A percentile compares a stretch with the other conserved stretches of the same genome.
Evolutionary conservation across 2,113 vertebrate species (phyloP).

Genomic region (Psittacara wagleri): DNA sequence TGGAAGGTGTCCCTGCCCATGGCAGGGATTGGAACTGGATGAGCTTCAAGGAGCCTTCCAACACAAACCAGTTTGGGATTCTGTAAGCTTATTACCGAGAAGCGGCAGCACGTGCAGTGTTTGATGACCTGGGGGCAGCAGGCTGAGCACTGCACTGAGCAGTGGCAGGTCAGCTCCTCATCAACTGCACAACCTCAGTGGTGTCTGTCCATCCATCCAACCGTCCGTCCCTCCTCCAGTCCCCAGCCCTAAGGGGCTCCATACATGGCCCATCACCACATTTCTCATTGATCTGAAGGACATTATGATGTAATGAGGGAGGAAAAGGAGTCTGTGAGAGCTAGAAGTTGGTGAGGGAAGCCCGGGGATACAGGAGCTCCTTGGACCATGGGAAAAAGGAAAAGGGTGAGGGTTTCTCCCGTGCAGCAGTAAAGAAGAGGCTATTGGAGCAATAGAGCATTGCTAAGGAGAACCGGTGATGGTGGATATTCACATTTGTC

Average conservation of each 20-base stretch:
- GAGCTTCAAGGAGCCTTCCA: not conserved
- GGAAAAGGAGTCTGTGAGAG: not conserved
- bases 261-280: rapidly evolving
- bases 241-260: rapidly evolving
- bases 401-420: not conserved
- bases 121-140: not conserved
- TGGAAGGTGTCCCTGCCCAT: not conserved
- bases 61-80: not conserved
- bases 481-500: not conserved
- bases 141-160: rapidly evolving
- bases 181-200: not conserved
- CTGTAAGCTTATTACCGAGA: not conserved
- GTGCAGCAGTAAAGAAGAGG: not conserved
- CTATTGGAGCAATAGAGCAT: rapidly evolving
- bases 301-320: rapidly evolving
- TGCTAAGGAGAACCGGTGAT: not conserved
- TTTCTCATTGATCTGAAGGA: not conserved
- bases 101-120: rapidly evolving
- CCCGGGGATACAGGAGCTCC: not conserved
- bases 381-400: not conserved
- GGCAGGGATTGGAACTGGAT: not conserved
- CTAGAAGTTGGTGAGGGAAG: not conserved
- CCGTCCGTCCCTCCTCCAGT: not conserved
- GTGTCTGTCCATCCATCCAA: rapidly evolving
- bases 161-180: not conserved